These are phyloP conservation scores for Drosophila sp. DNA, from an alignment of 1,140 invertebrate species.

Conservation along the genomic window DNA sequence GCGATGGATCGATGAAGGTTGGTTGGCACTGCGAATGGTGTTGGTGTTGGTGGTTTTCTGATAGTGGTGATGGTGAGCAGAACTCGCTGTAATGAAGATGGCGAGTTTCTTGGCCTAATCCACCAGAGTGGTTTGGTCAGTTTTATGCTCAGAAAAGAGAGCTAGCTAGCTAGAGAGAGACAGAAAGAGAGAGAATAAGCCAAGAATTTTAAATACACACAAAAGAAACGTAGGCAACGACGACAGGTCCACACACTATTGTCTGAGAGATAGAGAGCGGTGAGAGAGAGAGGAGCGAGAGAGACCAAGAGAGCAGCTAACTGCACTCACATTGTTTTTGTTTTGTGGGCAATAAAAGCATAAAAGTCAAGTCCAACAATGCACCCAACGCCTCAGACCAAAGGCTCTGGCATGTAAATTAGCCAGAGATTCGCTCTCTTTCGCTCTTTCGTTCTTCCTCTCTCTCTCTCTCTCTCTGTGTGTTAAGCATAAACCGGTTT, in stretches of 20 bases:
- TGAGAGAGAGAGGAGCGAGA: conserved; percentile 6
- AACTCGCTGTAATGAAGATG: conserved; percentile 53
- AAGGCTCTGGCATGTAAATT: conserved; percentile 73
- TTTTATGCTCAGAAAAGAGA: conserved; percentile 36
- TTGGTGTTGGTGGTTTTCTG: conserved; percentile 16
- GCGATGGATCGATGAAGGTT: conserved; percentile 2
- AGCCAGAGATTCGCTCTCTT: conserved; percentile 44
- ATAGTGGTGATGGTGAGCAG: conserved; percentile 30
- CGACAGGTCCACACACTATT: conserved; percentile 77
- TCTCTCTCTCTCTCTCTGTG: conserved; percentile 28
- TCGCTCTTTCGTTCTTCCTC: conserved; percentile 34
- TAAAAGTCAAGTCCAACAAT: conserved; percentile 63
- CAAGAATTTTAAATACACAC: conserved; percentile 74
- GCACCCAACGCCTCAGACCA: conserved; percentile 59
- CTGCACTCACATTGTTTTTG: conserved; percentile 50
- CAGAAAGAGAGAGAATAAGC: conserved; percentile 22
- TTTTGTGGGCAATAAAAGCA: conserved; percentile 48
- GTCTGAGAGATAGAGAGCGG: conserved; percentile 50
- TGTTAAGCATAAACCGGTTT: conserved; percentile 38
- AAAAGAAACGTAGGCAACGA: conserved; percentile 59
- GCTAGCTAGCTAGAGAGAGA: conserved; percentile 24
- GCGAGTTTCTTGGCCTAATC: conserved; percentile 41
- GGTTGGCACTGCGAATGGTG: conserved; percentile 19
- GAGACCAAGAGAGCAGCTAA: conserved; percentile 31
- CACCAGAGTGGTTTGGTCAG: conserved; percentile 71